Evolutionary conservation across 30 jellyfish, hydroid and myxozoan species (phyloP), one percentile per base, ranked within the genome.

Genomic region (Mastigias papua): DNA sequence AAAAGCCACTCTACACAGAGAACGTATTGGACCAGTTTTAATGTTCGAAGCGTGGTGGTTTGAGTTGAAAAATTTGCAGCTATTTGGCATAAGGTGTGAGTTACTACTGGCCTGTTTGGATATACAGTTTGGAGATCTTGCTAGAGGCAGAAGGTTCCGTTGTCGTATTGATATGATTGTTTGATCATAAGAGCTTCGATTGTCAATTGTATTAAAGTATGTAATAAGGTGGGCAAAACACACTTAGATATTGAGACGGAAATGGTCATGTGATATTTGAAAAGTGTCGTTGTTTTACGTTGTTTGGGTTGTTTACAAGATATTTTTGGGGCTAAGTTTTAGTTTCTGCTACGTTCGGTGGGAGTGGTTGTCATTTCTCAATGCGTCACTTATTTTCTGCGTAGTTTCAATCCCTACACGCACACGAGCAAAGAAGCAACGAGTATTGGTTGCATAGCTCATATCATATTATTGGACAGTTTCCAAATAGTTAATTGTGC

Each of bases 161-260:
- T 50, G 19, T 15, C 65, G 15, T 50, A 11, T 50, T 11, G 19
- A 50, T 21, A 50, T 50, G 33, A 21, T 21, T 60, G 11, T 60
- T 22, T 50, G 21, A 11, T n/a, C n/a, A 42, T 42, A 42, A 42
- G 31, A 61, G 31, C 73, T 61, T 9, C 34, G 31, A 54, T 54
- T 54, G 67, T 54, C 25, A 19, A 54, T 21, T 54, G 67, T 54
- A 54, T 8, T 42, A 54, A 6, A 54, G 27, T 10, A 54, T 2
- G 25, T 21, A 54, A 46, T 54, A 19, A 6, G 27, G 25, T 54
- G 67, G 67, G 67, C 67, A 6, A 16, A 11, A 54, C 27, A 63
- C 26, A n/a, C n/a, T n/a, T 2, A 63, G 26, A 23, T 63, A 63
- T 63, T 20, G 37, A 63, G 42, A 63, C 74, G 74, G 74, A 63